These are phyloP conservation scores for Dione juno DNA, from an alignment of 2,888 invertebrate species.

Conservation along the genomic window DNA sequence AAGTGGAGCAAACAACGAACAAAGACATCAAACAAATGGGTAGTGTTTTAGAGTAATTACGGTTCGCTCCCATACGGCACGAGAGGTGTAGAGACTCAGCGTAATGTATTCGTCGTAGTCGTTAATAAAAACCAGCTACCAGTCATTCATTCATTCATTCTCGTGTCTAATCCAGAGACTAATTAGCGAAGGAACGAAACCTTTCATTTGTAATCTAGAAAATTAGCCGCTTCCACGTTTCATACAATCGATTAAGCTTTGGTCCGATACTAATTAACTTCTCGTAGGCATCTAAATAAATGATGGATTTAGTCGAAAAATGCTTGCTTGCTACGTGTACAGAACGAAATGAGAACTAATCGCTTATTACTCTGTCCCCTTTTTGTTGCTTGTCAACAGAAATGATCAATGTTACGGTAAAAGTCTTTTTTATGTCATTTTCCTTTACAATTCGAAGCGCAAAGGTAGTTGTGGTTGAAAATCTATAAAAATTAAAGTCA, in stretches of 20 bases:
- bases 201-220: conserved; percentile 35
- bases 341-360: conserved; percentile 62
- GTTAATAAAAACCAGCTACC: conserved; percentile 49
- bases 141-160: conserved; percentile 44
- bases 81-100: conserved; percentile 70
- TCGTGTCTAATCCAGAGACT: conserved; percentile 47
- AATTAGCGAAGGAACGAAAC: conserved; percentile 47
- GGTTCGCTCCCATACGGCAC: conserved; percentile 79
- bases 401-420: conserved; percentile 65
- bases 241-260: conserved; percentile 21
- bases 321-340: conserved; percentile 38
- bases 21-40: conserved; percentile 84
- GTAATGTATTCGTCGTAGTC: conserved; percentile 60
- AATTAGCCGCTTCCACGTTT: conserved; percentile 26
- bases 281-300: conserved; percentile 24
- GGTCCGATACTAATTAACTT: conserved; percentile 17
- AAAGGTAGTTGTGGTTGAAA: conserved; percentile 50
- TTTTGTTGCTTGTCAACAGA: conserved; percentile 66
- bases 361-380: conserved; percentile 65
- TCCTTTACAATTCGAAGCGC: conserved; percentile 58
- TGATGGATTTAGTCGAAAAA: conserved; percentile 38
- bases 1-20: conserved; percentile 83
- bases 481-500: conserved; percentile 47
- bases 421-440: conserved; percentile 59
- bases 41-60: conserved; percentile 84